These are phyloP conservation scores for Typhlomys cinereus DNA, from an alignment of 2,113 vertebrate species.

Conservation along the genomic window DNA sequence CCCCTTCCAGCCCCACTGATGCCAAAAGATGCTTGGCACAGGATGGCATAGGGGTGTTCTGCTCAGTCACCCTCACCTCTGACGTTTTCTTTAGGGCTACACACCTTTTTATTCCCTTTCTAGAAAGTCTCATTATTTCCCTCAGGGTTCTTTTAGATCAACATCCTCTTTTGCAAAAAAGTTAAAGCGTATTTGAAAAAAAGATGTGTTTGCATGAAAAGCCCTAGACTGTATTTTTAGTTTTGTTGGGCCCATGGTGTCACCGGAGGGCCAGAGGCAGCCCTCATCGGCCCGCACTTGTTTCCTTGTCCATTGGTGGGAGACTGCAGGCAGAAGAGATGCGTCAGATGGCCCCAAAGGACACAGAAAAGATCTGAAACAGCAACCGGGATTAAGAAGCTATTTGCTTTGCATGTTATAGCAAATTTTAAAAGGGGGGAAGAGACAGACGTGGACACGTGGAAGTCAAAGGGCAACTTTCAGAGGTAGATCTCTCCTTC, in stretches of 20 bases:
- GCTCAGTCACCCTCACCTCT: not conserved
- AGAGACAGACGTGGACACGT: no score
- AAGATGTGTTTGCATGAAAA: not conserved
- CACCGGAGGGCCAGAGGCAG: not conserved
- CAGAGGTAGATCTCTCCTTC: no score
- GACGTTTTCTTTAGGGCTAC: not conserved
- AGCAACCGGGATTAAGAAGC: not conserved
- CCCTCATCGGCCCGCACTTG: not conserved
- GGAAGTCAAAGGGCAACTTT: no score
- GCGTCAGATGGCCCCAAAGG: not conserved
- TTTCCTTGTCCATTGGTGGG: not conserved
- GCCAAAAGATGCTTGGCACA: not conserved
- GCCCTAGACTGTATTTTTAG: not conserved
- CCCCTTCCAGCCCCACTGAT: not conserved
- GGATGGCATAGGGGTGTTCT: fast-evolving
- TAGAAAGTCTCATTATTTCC: not conserved
- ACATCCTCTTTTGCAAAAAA: not conserved
- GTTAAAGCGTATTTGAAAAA: not conserved
- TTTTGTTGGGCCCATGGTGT: not conserved
- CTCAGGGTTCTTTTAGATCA: not conserved
- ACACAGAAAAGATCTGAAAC: not conserved
- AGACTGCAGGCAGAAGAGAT: not conserved
- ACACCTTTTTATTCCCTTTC: not conserved
- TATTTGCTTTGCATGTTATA: not conserved
- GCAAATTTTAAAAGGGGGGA: slow-evolving; percentile 11